Evolutionary conservation across 2,888 invertebrate species (phyloP).

Genomic region (Synanthedon formicaeformis): DNA sequence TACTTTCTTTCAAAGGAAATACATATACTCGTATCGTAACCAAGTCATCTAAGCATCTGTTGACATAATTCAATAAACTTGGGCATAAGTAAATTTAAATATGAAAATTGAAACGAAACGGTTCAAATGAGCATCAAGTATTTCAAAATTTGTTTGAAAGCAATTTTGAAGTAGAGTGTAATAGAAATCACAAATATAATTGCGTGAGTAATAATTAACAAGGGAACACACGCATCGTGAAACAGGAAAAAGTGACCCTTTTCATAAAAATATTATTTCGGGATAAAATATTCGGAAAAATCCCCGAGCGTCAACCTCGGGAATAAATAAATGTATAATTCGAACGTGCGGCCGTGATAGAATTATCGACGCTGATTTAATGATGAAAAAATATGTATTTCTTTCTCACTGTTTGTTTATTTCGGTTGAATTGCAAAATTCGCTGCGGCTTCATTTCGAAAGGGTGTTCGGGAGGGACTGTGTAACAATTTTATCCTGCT

Average conservation of each 20-base stretch:
- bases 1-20: too few relatives aligned
- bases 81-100: too few relatives aligned
- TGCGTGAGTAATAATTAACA: background rate
- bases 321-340: slow-evolving; percentile 9
- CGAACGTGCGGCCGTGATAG: slow-evolving; percentile 6
- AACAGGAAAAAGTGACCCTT: background rate
- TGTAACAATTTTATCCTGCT: too few relatives aligned
- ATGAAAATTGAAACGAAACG: too few relatives aligned
- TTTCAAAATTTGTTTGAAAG: background rate
- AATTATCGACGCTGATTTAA: slow-evolving; percentile 8
- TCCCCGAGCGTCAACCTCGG: slow-evolving; percentile 3
- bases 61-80: too few relatives aligned
- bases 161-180: background rate
- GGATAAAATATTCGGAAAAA: slow-evolving; percentile 2
- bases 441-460: background rate
- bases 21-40: too few relatives aligned
- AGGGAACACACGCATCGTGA: background rate
- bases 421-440: background rate
- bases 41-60: too few relatives aligned
- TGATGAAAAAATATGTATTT: slow-evolving; percentile 2
- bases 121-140: too few relatives aligned
- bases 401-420: too few relatives aligned
- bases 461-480: background rate
- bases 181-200: background rate
- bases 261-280: background rate